Percentiles rank a stretch among this genome's conserved stretches.
Conservation (phyloP, 2,113 vertebrate genomes). For the Tragelaphus scriptus region DNA sequence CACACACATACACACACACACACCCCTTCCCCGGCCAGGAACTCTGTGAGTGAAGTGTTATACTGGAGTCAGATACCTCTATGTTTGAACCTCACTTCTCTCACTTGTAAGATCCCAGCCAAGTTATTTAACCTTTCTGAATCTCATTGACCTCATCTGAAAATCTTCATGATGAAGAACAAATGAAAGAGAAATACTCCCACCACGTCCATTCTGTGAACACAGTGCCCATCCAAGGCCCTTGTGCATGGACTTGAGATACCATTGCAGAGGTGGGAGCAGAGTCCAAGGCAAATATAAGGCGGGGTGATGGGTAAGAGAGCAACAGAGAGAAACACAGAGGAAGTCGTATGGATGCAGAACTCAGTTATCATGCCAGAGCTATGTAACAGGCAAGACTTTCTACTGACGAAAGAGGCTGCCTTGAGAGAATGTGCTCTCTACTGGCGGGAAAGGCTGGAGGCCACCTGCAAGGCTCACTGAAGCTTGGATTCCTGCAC, state of each 20-base stretch:
- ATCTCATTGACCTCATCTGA: not conserved
- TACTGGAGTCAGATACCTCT: not conserved
- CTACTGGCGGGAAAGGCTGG: not conserved
- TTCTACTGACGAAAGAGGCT: accelerated
- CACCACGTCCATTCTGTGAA: not conserved
- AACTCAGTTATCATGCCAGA: not conserved
- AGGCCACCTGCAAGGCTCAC: accelerated
- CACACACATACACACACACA: not conserved
- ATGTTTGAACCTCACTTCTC: not conserved
- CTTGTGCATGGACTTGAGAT: not conserved
- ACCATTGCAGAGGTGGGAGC: not conserved
- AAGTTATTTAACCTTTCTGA: not conserved
- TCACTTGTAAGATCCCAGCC: not conserved
- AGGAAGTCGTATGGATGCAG: not conserved
- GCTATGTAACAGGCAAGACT: not conserved
- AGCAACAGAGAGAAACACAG: not conserved
- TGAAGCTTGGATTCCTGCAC: not conserved
- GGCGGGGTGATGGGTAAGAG: not conserved
- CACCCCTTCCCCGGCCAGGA: too few species aligned
- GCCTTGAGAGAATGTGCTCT: not conserved
- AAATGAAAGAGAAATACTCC: not conserved
- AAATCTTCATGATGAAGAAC: not conserved
- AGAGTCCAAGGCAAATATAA: not conserved
- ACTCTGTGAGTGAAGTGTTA: not conserved
- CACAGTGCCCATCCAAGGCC: not conserved